phyloP scores from a whole-genome alignment of 2,113 vertebrate genomes.

The Megaceryle maxima region DNA sequence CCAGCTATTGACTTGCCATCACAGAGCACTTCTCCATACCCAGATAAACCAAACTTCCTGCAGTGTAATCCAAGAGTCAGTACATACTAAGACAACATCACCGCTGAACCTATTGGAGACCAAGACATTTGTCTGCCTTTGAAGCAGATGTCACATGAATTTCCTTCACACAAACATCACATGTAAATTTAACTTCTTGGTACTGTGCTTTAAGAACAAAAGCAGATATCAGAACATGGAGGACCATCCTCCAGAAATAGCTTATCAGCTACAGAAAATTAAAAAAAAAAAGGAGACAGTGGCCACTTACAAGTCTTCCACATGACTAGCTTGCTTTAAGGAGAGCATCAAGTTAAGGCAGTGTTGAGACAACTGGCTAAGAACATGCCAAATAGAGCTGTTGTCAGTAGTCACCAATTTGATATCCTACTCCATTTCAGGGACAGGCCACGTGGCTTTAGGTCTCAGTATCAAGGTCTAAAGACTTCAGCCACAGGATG shows the following conservation, averaged over 20 bases:
- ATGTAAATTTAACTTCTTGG: constrained; percentile 63
- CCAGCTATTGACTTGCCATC: neutral
- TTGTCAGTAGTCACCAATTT: constrained; percentile 60
- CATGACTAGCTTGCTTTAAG: constrained; percentile 59
- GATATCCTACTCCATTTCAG: constrained; percentile 1
- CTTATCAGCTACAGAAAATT: constrained; percentile 56
- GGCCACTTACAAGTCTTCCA: constrained; percentile 69
- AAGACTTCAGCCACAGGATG: constrained; percentile 27
- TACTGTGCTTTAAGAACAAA: constrained; percentile 71
- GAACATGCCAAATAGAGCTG: constrained; percentile 46
- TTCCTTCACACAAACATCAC: constrained; percentile 67
- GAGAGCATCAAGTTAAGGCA: constrained; percentile 66
- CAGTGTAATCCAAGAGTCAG: constrained; percentile 38
- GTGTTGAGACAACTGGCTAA: constrained; percentile 63
- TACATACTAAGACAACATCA: constrained; percentile 60
- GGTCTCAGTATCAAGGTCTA: neutral
- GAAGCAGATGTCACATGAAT: constrained; percentile 60
- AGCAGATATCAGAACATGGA: constrained; percentile 62
- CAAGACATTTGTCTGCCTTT: constrained; percentile 45
- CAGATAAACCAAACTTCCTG: constrained; percentile 47
- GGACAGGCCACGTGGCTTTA: constrained; percentile 6
- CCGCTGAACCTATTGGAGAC: constrained; percentile 49
- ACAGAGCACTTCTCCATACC: neutral
- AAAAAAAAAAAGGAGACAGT: constrained; percentile 23
- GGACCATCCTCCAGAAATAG: constrained; percentile 56